These are phyloP conservation scores for Chaetodon trifasciatus DNA, from an alignment of 2,797 vertebrate genomes.

Conservation along the genomic window DNA sequence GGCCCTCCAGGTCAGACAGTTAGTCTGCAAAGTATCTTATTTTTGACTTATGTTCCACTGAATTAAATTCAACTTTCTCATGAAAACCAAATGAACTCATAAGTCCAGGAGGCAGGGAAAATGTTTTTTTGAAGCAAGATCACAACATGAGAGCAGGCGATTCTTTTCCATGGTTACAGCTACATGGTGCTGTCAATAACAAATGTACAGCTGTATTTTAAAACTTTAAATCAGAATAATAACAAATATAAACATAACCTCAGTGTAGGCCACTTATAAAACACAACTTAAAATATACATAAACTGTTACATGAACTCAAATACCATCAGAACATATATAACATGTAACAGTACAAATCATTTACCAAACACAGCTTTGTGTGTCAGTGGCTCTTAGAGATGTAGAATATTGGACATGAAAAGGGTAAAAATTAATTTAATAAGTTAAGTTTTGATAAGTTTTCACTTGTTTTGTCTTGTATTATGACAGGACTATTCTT, in stretches of 20 bases:
- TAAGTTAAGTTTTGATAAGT: too few relatives aligned
- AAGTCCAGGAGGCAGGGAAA: neutral
- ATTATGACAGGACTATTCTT: constrained; percentile 1
- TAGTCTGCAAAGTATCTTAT: neutral
- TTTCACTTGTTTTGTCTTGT: neutral
- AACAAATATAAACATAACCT: too few relatives aligned
- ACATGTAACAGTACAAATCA: neutral
- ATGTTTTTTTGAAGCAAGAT: neutral
- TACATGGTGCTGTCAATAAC: neutral
- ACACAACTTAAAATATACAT: neutral
- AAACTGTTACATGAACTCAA: neutral
- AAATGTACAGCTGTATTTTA: neutral
- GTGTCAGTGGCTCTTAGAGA: neutral
- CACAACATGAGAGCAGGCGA: neutral
- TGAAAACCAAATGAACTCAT: neutral
- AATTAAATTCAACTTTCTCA: neutral
- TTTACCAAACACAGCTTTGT: neutral
- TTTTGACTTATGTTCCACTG: neutral
- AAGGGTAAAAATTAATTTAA: neutral
- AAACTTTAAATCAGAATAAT: neutral
- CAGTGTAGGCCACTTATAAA: too few relatives aligned
- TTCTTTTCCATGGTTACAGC: neutral
- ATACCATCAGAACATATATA: neutral
- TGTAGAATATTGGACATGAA: neutral
- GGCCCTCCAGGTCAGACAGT: neutral